phyloP scores from a whole-genome alignment of 2,113 vertebrate genomes.

The Pimephales promelas region DNA sequence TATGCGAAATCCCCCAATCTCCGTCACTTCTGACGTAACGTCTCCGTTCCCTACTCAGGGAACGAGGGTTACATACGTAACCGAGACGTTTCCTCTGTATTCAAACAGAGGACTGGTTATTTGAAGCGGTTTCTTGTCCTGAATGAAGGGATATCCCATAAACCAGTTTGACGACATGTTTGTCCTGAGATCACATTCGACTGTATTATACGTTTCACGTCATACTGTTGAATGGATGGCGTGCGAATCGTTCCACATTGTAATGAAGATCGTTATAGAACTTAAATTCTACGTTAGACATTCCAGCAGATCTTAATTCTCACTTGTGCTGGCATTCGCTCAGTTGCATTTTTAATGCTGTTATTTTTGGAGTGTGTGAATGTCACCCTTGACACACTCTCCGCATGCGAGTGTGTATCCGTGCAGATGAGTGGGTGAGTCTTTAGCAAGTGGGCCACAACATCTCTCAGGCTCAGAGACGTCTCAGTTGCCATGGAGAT shows the following conservation, averaged over 20 bases:
- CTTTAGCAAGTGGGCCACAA: constrained; percentile 42
- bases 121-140: neutral
- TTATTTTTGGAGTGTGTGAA: constrained; percentile 27
- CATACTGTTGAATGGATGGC: neutral
- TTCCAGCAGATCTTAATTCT: constrained; percentile 16
- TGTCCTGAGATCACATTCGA: neutral
- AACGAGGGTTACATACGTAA: too few relatives aligned
- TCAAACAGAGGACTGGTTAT: neutral
- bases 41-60: too few relatives aligned
- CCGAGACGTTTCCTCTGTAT: constrained; percentile 16
- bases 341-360: constrained; percentile 10
- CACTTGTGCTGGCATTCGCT: neutral
- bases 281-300: neutral
- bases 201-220: neutral
- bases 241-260: neutral
- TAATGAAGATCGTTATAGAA: neutral
- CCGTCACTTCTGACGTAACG: too few relatives aligned
- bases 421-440: constrained; percentile 22
- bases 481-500: constrained; percentile 49
- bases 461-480: constrained; percentile 33
- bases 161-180: neutral
- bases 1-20: too few relatives aligned
- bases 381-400: constrained; percentile 4
- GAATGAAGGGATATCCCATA: neutral
- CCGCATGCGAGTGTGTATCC: neutral